Evolutionary conservation across 2,113 vertebrate genomes (phyloP), one percentile per base, ranked within the genome.

Genomic region (Amblyornis subalaris): DNA sequence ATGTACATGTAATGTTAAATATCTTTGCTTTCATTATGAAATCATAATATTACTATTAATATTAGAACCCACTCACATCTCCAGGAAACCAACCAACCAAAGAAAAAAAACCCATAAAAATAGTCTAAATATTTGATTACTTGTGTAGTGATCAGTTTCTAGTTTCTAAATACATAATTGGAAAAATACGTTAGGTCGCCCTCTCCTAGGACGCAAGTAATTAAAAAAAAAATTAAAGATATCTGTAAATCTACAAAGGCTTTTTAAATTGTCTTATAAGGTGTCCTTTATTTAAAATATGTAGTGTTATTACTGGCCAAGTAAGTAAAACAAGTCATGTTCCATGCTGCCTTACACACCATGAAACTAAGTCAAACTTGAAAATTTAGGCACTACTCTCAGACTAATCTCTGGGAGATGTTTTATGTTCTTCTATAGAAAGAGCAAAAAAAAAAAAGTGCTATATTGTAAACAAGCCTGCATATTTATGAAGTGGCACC

Each of bases 81-180:
- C 21, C 7, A 17, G 7, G 4, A 65, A 72, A 42, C 19, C 31
- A 29, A 45, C 5, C 17, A 50, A 36, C 3, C 13, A 75, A 36
- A 3, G 0, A 7, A 50, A 40, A 7, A 6, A 20, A 35, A 14
- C 0, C 3, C 5, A 31, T 23, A 61, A 73, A n/a, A 2, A 2
- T 35, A 22, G 8, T 70, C 14, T 38, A 58, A 25, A 53, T 67
- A n/a, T 67, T 79, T 42, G 3, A 44, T 67, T 60, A 58, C 4
- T 38, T 60, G 3, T 18, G 20, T 22, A 47, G 2, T 26, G 8
- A 40, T 42, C 23, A 47, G 12, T 22, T 67, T 71, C 25, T n/a
- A 8, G 2, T 21, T 58, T 66, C 26, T 23, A 60, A 67, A 6
- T 18, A 22, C 3, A 20, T 50, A 23, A 35, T 62, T 66, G 14